A percentile compares a stretch with the other conserved stretches of the same genome.
Evolutionary conservation across 2,113 vertebrate species (phyloP).

Genomic region (Narcine bancroftii): DNA sequence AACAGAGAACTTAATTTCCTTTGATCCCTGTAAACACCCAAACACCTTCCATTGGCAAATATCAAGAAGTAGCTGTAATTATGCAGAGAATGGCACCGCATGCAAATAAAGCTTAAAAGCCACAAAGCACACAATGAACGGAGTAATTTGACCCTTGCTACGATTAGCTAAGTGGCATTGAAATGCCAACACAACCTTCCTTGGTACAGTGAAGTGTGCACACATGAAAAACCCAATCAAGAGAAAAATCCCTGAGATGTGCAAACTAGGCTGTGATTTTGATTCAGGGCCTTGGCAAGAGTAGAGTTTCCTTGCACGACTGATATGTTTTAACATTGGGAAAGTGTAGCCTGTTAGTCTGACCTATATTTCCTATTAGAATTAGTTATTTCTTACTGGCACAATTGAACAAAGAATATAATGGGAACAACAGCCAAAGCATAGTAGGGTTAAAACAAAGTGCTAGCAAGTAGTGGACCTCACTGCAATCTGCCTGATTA

Average conservation of each 20-base stretch:
- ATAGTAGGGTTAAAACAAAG: not conserved
- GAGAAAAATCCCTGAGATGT: not conserved
- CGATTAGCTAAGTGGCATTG: not conserved
- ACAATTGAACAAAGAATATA: not conserved
- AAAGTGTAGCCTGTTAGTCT: not conserved
- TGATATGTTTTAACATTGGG: not conserved
- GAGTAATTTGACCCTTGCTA: conserved; percentile 23
- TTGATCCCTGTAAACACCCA: conserved; percentile 19
- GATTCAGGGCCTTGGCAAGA: not conserved
- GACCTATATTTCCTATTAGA: not conserved
- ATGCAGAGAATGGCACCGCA: conserved; percentile 1
- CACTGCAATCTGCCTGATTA: not conserved
- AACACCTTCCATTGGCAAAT: conserved; percentile 17
- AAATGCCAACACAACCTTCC: conserved; percentile 27
- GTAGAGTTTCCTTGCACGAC: not conserved
- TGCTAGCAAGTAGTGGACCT: not conserved
- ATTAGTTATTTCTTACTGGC: not conserved
- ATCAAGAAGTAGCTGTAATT: conserved; percentile 26
- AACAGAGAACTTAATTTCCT: not conserved
- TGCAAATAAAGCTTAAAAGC: conserved; percentile 19
- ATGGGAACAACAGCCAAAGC: not conserved
- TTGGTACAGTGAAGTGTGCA: conserved; percentile 6
- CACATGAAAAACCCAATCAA: not conserved
- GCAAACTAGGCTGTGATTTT: not conserved
- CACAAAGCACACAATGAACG: not conserved